Evolutionary conservation across 2,888 invertebrate species (phyloP), one percentile per base, ranked within the genome.

Genomic region (Ypsolopha sequella): DNA sequence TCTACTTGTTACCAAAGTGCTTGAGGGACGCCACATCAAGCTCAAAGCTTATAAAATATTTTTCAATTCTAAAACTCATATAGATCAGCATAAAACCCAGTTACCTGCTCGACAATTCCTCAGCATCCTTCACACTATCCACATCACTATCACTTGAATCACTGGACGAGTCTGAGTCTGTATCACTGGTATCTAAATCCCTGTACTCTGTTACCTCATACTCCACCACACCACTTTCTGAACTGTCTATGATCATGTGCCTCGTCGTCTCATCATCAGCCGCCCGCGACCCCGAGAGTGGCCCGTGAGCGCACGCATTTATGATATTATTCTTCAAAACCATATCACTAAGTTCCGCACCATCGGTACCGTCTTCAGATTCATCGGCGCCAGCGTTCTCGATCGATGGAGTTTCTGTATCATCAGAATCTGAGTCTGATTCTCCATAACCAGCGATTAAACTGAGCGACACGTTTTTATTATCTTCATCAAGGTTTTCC

Each of bases 311-410:
- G 59, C 85, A 85, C 39, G 87, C 86, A 57, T 87, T 87, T 58
- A 87, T 86, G 51, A 86, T 82, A 56, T 86, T 87, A 68, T 87
- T 85, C 58, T 85, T 86, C 54, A 85, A 65, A 53, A 87, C 86
- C 85, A 87, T 86, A 56, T 84, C 84, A 70, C 80, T 86, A 34
- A 81, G 65, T 59, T 82, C 82, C 36, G 71, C 65, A 3, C 75
- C 68, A 54, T 85, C 52, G 33, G 45, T 85, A 3, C 79, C 80
- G 58, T 82, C 79, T 84, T 24, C 24, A 3, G 79, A 80, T 58
- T 82, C 79, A 52, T 76, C 78, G 54, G 80, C 74, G 41, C 65
- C 71, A 14, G 64, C 63, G 55, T 69, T 64, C 11, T 66, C 66
- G 54, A 75, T 71, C 6, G 76, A 75, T 52, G 64, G 70, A 24